Evolutionary conservation across 2,888 invertebrate species (phyloP), one percentile per base, ranked within the genome.

Genomic region (Imbricaverruca yamaguchii): DNA sequence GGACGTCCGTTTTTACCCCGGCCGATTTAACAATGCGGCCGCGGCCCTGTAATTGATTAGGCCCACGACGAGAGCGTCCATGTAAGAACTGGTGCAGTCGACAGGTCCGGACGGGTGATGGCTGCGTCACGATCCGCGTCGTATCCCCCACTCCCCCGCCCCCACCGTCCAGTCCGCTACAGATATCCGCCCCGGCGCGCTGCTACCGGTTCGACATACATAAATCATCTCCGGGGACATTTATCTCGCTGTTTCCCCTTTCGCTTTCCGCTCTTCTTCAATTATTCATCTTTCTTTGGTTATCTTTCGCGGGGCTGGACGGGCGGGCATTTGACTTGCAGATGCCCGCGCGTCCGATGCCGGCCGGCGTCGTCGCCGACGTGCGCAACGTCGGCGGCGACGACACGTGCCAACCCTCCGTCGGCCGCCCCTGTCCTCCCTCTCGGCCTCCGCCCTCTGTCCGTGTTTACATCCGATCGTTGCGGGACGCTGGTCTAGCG

Each of bases 281-380:
- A 74, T 74, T 74, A 74, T 74, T 74, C 74, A 74, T 74, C 74
- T 74, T 13, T 74, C 74, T 74, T 74, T 74, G 74, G 74, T 55
- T 74, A 74, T 74, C 74, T 74, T 74, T 21, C 21, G 53, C 53
- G 53, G 74, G 13, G 21, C 13, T 13, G 53, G 74, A 18, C 53
- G 53, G 21, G 18, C 21, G 74, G 2, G 55, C 74, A 74, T 74
- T 74, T 74, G 74, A 74, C 74, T 74, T 74, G 74, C 74, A 74
- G 53, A 74, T 74, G 74, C 55, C 21, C 74, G 55, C 13, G 55
- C 3, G 12, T 1, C 7, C 69, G 39, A 13, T 39, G 69, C 9
- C 69, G 15, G 69, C 13, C 13, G 15, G 13, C 69, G 69, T 13
- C 39, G 69, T 2, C 10, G 6, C 10, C 39, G 69, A n/a, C 69